phyloP scores from a whole-genome alignment of 2,113 vertebrate genomes.

The Chroicocephalus ridibundus region DNA sequence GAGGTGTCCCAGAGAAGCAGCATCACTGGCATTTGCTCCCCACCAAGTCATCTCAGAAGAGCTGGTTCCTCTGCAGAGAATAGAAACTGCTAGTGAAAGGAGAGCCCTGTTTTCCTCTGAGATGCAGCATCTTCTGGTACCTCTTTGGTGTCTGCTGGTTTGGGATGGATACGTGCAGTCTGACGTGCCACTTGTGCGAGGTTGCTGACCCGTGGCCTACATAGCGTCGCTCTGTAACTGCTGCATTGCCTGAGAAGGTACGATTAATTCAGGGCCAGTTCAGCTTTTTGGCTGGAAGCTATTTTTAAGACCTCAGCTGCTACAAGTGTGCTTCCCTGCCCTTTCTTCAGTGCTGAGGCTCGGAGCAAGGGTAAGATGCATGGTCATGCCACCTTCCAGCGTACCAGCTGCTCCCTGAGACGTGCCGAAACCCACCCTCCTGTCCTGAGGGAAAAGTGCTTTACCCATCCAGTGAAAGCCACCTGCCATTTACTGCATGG shows the following conservation, averaged over 20 bases:
- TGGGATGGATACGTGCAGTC: background rate
- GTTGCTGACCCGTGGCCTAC: background rate
- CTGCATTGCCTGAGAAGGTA: background rate
- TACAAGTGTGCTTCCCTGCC: background rate
- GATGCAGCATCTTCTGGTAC: background rate
- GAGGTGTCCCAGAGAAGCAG: background rate
- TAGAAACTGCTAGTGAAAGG: background rate
- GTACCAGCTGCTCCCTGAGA: background rate
- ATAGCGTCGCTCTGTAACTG: background rate
- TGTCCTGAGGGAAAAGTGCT: background rate
- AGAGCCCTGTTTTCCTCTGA: background rate
- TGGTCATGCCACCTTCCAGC: background rate
- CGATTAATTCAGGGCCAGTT: background rate
- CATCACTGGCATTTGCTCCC: background rate
- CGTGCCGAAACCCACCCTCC: rapidly evolving
- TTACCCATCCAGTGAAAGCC: background rate
- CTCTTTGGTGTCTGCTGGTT: background rate
- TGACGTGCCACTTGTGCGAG: background rate
- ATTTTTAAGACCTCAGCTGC: constrained; percentile 18
- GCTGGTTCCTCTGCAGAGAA: background rate
- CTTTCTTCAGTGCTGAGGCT: background rate
- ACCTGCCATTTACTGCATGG: background rate
- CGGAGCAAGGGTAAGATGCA: background rate
- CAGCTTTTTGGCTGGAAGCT: background rate
- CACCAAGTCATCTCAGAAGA: background rate